These are phyloP conservation scores for Chrysopilus asiliformis DNA, from an alignment of 2,888 invertebrate species.

Conservation along the genomic window DNA sequence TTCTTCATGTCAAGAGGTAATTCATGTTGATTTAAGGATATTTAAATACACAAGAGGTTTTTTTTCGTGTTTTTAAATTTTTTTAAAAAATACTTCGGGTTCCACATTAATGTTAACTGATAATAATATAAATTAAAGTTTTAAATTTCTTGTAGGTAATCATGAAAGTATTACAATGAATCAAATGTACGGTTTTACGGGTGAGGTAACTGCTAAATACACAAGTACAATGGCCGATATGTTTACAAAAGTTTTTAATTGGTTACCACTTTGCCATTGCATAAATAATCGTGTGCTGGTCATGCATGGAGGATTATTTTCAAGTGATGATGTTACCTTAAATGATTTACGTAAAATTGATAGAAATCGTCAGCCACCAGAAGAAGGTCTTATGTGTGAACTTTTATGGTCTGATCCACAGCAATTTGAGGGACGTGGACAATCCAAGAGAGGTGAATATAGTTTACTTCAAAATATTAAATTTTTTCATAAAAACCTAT, in stretches of 20 bases:
- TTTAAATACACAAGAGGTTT: neutral
- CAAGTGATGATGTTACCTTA: slow-evolving; percentile 83
- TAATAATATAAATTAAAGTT: slow-evolving; percentile 4
- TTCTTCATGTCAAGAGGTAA: slow-evolving; percentile 96
- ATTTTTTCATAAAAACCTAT: too few species aligned
- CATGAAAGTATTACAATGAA: slow-evolving; percentile 98
- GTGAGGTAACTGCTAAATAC: slow-evolving; percentile 95
- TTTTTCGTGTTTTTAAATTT: too few species aligned
- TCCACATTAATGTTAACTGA: too few species aligned
- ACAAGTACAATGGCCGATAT: slow-evolving; percentile 89
- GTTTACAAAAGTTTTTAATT: slow-evolving; percentile 98
- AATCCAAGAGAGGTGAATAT: slow-evolving; percentile 94
- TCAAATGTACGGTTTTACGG: slow-evolving; percentile 98
- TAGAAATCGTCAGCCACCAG: slow-evolving; percentile 93
- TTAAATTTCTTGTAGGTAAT: slow-evolving; percentile 53
- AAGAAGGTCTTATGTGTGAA: slow-evolving; percentile 97
- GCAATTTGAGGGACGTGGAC: slow-evolving; percentile 70
- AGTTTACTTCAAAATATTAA: too few species aligned
- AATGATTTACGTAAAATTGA: slow-evolving; percentile 81
- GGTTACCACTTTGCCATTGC: slow-evolving; percentile 90
- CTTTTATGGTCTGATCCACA: slow-evolving; percentile 98
- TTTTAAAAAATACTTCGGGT: too few species aligned
- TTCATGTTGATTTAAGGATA: slow-evolving; percentile 17
- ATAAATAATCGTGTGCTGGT: slow-evolving; percentile 73
- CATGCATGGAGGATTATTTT: slow-evolving; percentile 97